Base-by-base conservation (phyloP, 2,113 vertebrate genomes). In the Triplophysa siluroides region DNA sequence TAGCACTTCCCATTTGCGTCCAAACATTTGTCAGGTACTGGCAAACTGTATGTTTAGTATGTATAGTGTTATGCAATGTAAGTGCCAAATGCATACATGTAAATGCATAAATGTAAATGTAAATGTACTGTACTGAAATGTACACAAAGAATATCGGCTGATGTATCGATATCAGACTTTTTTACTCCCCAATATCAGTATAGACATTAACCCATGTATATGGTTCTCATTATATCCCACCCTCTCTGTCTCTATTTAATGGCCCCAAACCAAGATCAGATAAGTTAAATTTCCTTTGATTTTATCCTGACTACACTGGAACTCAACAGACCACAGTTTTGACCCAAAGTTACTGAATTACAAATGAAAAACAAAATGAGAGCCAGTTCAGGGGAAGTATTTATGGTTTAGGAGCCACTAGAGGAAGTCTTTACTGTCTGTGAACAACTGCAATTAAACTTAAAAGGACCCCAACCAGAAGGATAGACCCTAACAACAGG, bases 391-490 rank as follows among this genome's bases (percentile, higher is more conserved):
- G 65, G 63, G 81, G 79, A 83, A 67, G 75, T 75, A 78, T 85
- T 85, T 80, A 86, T 29, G 78, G 79, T 83, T 72, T 81, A 71
- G 61, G 76, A 83, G 80, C 82, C 83, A 79, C 74, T 77, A 85
- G 70, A 85, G 83, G 83, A 85, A 87, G 79, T 80, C 81, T 86
- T 83, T 87, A 85, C 84, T 85, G 79, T 83, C 87, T 81, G 80
- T 61, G 77, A 81, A 87, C 83, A 86, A 84, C 77, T 64, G 84
- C 85, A 85, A 83, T 85, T 86, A 85, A 85, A 85, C 82, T 87
- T 83, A 83, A 87, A 88, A 87, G 87, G 70, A 62, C 67, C 72
- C n/a, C 54, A 76, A n/a, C 56, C 2, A 41, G 54, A 43, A 26
- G 33, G 33, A 6, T 38, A 38, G 33, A 38, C 33, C 33, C 33